A percentile compares a stretch with the other conserved stretches of the same genome.
These are phyloP conservation scores for Macrocentrus cingulum DNA, from an alignment of 1,140 invertebrate species.

Conservation along the genomic window DNA sequence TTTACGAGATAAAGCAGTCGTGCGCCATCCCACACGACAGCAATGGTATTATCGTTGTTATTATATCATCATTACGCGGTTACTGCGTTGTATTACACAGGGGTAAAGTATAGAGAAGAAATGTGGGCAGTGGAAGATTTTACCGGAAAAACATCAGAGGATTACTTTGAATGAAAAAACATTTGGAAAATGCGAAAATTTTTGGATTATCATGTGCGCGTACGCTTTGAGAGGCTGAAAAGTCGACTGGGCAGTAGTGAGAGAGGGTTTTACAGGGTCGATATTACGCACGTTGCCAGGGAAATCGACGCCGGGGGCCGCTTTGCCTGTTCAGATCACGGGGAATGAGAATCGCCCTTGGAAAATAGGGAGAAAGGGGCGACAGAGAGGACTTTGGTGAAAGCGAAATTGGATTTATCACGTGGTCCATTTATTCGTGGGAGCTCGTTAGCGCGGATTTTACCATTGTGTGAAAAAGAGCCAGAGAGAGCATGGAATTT, in stretches of 20 bases:
- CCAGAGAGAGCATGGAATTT: constrained; percentile 13
- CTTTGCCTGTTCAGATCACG: not conserved
- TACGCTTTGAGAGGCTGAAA: not conserved
- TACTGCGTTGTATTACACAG: not conserved
- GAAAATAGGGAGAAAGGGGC: not conserved
- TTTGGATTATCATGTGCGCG: not conserved
- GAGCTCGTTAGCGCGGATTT: constrained; percentile 24
- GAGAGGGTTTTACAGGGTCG: constrained; percentile 12
- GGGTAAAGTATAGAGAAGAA: too few species aligned
- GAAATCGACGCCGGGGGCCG: not conserved
- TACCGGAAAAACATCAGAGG: not conserved
- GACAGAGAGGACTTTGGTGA: constrained; percentile 7
- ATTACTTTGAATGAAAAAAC: too few species aligned
- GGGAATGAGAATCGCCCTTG: constrained; percentile 8
- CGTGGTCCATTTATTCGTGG: constrained; percentile 22
- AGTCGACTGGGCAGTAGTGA: constrained; percentile 12
- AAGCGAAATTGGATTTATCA: constrained; percentile 33
- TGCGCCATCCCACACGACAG: not conserved
- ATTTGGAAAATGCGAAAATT: too few species aligned
- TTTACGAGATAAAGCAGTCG: not conserved
- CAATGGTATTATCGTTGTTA: constrained; percentile 17
- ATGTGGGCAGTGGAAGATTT: too few species aligned
- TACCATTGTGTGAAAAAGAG: constrained; percentile 21
- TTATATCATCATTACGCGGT: constrained; percentile 21
- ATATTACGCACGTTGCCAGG: constrained; percentile 22